phyloP scores from a whole-genome alignment of 2,888 invertebrate species.

The Tetrapedia diversipes region DNA sequence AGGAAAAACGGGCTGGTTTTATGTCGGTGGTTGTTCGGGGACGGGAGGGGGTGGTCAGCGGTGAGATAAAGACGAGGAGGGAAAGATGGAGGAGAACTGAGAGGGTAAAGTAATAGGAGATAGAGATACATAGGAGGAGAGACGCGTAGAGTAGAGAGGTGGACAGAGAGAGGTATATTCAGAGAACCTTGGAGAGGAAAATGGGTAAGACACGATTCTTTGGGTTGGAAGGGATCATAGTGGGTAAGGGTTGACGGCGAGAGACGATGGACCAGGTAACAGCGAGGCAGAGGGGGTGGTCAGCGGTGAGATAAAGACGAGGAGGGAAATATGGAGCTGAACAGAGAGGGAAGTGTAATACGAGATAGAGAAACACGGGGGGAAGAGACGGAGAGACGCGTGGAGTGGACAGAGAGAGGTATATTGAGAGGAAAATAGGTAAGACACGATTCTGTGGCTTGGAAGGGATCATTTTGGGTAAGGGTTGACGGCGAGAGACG shows the following conservation, averaged over 20 bases:
- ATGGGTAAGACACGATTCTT: neutral
- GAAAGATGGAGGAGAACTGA: constrained; percentile 17
- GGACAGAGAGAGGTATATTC: neutral
- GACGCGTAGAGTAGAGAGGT: neutral
- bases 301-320: neutral
- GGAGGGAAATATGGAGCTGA: constrained; percentile 3
- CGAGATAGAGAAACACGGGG: neutral
- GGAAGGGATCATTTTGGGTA: constrained; percentile 4
- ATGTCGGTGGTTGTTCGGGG: neutral
- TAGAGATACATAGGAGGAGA: neutral
- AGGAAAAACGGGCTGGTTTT: constrained; percentile 20
- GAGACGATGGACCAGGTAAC: constrained; percentile 5
- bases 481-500: neutral
- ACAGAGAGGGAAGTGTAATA: too few relatives aligned
- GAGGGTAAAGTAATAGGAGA: too few relatives aligned
- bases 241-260: neutral
- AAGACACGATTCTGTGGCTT: neutral
- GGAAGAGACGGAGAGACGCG: neutral
- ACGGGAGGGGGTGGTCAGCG: neutral
- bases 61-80: neutral
- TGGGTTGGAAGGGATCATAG: constrained; percentile 14
- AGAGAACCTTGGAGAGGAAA: neutral
- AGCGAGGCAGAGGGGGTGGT: too few relatives aligned
- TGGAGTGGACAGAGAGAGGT: neutral
- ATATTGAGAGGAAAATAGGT: neutral